A percentile compares a stretch with the other conserved stretches of the same genome.
These are phyloP conservation scores for Globicephala melas DNA, from an alignment of 2,113 vertebrate genomes.

Conservation along the genomic window DNA sequence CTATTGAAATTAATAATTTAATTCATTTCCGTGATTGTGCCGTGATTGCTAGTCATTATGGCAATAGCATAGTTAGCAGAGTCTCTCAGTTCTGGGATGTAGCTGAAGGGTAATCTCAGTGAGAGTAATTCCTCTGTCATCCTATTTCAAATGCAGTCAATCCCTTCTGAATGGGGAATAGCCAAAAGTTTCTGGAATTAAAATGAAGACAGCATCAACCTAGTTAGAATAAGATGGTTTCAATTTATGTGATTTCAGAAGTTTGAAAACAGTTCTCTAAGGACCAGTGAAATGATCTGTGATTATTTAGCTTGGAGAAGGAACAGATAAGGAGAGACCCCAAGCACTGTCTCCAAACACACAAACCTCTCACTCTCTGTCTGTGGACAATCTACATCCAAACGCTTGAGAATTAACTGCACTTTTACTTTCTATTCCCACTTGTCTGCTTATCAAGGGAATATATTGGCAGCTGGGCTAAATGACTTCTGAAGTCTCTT, in stretches of 20 bases:
- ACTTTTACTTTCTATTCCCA: slow-evolving; percentile 52
- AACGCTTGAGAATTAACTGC: slow-evolving; percentile 59
- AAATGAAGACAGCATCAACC: slow-evolving; percentile 37
- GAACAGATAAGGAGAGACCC: slow-evolving; percentile 28
- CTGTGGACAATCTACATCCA: background rate
- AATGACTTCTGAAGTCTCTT: slow-evolving; percentile 57
- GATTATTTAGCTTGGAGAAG: slow-evolving; percentile 6
- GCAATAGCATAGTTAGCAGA: slow-evolving; percentile 32
- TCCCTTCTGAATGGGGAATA: slow-evolving; percentile 37
- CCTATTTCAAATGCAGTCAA: slow-evolving; percentile 35
- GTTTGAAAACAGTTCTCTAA: slow-evolving; percentile 45
- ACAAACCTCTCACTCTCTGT: background rate
- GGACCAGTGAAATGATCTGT: background rate
- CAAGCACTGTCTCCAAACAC: background rate
- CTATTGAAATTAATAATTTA: slow-evolving; percentile 79
- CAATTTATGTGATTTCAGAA: slow-evolving; percentile 48
- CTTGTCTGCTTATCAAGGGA: slow-evolving; percentile 36
- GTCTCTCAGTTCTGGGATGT: slow-evolving; percentile 32
- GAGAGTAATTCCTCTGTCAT: slow-evolving; percentile 65
- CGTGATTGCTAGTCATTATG: slow-evolving; percentile 66
- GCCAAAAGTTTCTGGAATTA: slow-evolving; percentile 63
- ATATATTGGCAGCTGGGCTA: slow-evolving; percentile 48
- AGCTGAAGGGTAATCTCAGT: slow-evolving; percentile 63
- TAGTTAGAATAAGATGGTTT: slow-evolving; percentile 38
- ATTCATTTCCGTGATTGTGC: slow-evolving; percentile 71